phyloP scores from a whole-genome alignment of 64 coral and sea anemone genomes.

The Porites lutea region DNA sequence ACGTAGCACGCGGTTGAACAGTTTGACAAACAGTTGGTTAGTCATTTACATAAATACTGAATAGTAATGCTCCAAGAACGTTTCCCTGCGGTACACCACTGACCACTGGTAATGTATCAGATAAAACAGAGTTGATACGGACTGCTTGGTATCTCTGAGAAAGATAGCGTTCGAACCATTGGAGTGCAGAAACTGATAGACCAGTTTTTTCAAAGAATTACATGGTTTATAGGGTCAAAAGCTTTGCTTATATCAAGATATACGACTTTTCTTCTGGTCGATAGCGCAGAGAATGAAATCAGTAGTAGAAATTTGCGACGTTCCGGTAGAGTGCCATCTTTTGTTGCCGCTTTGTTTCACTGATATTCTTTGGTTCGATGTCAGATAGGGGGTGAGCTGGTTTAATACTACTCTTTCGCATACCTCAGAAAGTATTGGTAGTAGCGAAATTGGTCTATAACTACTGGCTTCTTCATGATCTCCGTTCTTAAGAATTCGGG shows the following conservation, averaged over 20 bases:
- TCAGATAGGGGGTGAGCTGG: background rate
- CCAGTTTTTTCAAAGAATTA: constrained; percentile 39
- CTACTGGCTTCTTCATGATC: constrained; percentile 6
- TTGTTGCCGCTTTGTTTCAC: constrained; percentile 30
- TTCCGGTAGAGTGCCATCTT: constrained; percentile 7
- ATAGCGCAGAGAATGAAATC: constrained; percentile 6
- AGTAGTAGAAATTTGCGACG: constrained; percentile 11
- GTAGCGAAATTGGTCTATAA: background rate
- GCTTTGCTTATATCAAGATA: constrained; percentile 62
- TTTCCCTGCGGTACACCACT: constrained; percentile 20
- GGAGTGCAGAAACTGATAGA: background rate
- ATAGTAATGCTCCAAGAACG: background rate
- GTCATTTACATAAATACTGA: constrained; percentile 60
- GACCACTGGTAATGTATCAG: constrained; percentile 3
- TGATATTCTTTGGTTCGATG: background rate
- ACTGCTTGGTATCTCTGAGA: constrained; percentile 32
- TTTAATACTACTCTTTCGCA: constrained; percentile 1
- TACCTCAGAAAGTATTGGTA: background rate
- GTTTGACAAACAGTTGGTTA: background rate
- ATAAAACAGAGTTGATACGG: constrained; percentile 32
- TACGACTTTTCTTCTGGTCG: constrained; percentile 38
- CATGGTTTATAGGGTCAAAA: constrained; percentile 48
- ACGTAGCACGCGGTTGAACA: constrained; percentile 24
- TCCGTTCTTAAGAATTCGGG: background rate
- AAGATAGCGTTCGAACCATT: constrained; percentile 46